Base-by-base conservation (phyloP, 1,140 invertebrate genomes). In the Triops cancriformis region DNA sequence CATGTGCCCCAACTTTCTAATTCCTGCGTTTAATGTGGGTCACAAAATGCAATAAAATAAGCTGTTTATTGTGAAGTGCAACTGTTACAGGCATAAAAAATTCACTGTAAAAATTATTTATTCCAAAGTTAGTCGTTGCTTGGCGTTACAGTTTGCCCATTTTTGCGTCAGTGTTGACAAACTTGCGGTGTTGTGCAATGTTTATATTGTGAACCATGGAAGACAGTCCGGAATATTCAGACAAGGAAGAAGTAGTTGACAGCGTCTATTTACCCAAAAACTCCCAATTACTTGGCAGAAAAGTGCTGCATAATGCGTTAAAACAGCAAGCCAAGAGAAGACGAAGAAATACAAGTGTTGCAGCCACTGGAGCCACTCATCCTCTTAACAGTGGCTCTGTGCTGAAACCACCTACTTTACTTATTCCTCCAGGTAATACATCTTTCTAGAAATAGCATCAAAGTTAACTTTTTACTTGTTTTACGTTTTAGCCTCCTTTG, bases 251-350 rank as follows among this genome's bases (percentile, higher is more conserved):
- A n/a, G 51, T 64, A 23, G 51, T 64, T 64, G 51, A 64, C 14
- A 64, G 51, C 51, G 14, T 64, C 5, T 64, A 64, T 64, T 64
- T 64, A 64, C 51, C 51, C 14, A 64, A 64, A 64, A 23, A 23
- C 23, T 10, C 51, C 6, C 82, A 81, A 74, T 78, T 82, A 73
- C 82, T 87, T 80, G 87, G 86, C 41, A 88, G 88, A 82, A 89
- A 89, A 83, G 88, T 89, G 18, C 88, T 90, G 73, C 91, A 91
- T 82, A 90, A 91, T 85, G 90, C 90, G 76, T 81, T 92, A 78
- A 88, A 90, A 82, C 92, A 93, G 84, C 92, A 93, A 82, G 92
- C 91, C 23, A 93, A 92, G 80, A 85, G 92, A 78, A 86, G 92
- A 80, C 88, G 91, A 82, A 92, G 93, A 85, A 93, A 92, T 81